Base-by-base conservation (phyloP, 1,140 invertebrate species). In the Oryctes rhinoceros region DNA sequence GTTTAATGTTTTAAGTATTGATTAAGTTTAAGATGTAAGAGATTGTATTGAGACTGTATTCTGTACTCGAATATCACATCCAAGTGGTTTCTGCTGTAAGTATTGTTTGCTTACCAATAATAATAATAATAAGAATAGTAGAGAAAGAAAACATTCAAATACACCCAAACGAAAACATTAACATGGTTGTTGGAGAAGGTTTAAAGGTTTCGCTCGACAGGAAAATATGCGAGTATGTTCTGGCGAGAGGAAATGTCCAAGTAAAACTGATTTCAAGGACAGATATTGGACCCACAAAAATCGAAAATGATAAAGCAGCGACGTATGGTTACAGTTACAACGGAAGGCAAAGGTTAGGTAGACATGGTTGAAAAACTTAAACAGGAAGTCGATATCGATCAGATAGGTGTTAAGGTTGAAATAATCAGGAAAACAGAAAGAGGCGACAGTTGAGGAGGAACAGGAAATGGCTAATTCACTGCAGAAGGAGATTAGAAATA, bases 181-280 rank as follows among this genome's bases (percentile, higher is more conserved):
- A 18, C 15, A 3, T 67, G 62, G 62, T 67, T 3, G 3, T 67
- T 1, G 62, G 62, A 1, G 62, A 67, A 9, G 62, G 62, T 1
- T 10, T 67, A 20, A 67, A 67, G 9, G 1, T 4, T 1, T 67
- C 62, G 24, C 24, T 18, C 62, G 4, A 18, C 62, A 4, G n/a
- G 62, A 67, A 67, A 30, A 67, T 67, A 67, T 67, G 62, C n/a
- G 62, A 67, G 15, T 20, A 20, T n/a, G 62, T 30, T 3, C 24
- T 67, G n/a, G n/a, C 4, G n/a, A 67, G 24, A 3, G 4, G 1
- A 1, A n/a, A 67, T 67, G n/a, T 67, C 10, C n/a, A 67, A 67
- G 24, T 20, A 67, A 67, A n/a, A 65, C 20, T 65, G 62, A 3
- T 49, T 4, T 3, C 10, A n/a, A 4, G 62, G n/a, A 13, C 9